Percentiles rank a stretch among this genome's conserved stretches.
These are phyloP conservation scores for Eupithecia pulchellata DNA, from an alignment of 2,888 invertebrate genomes.

Conservation along the genomic window DNA sequence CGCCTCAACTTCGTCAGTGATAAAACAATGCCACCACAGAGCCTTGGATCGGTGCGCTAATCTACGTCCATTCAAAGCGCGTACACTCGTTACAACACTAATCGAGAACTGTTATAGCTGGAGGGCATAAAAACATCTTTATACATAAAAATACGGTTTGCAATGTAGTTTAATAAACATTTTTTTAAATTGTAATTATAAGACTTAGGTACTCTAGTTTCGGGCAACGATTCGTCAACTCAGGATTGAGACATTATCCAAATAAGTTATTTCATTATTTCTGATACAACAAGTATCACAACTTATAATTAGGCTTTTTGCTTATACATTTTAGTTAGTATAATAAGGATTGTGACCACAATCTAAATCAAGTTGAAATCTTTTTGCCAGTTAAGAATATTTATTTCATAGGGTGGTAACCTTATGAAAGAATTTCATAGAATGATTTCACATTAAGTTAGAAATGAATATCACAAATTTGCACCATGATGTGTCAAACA, in stretches of 20 bases:
- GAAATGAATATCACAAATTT: constrained; percentile 16
- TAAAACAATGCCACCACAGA: background rate
- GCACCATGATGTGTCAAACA: constrained; percentile 8
- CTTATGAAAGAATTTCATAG: background rate
- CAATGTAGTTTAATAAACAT: background rate
- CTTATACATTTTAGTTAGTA: background rate
- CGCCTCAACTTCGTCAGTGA: background rate
- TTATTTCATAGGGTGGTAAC: no score
- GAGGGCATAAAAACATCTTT: background rate
- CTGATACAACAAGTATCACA: background rate
- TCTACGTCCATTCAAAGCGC: background rate
- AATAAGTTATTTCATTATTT: background rate
- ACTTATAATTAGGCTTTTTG: background rate
- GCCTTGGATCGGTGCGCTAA: background rate
- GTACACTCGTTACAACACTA: background rate
- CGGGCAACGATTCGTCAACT: background rate
- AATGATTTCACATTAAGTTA: background rate
- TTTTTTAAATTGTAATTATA: background rate
- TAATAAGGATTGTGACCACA: background rate
- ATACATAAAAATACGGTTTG: background rate
- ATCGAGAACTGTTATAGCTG: background rate
- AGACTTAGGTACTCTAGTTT: background rate
- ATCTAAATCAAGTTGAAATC: background rate
- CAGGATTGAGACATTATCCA: background rate
- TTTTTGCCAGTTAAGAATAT: no score